Base-by-base conservation (phyloP, 1,140 invertebrate species). In the Drosophila nasuta region DNA sequence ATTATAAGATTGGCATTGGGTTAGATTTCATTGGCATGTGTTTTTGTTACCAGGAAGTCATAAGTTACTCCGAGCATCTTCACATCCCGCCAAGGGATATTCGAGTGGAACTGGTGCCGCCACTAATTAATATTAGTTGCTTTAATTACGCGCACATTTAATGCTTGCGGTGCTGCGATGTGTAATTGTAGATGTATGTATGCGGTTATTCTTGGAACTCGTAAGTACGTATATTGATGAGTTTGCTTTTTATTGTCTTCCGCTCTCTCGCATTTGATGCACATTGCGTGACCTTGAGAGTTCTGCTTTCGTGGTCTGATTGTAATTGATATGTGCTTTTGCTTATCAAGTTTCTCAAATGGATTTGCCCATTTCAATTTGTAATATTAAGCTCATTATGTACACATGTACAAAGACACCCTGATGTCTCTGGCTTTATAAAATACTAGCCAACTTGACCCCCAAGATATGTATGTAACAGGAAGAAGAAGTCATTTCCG, bases 81-180 rank as follows among this genome's bases (percentile, higher is more conserved):
- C 41, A 59, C 13, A 41, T 3, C 8, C 10, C 8, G 38, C 51
- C 51, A 46, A 28, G 20, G 33, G 46, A 25, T 71, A 43, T 13
- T n/a, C 41, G 41, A n/a, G 56, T 60, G 35, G 10, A 20, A 45
- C 17, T 43, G 15, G 60, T 25, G 15, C 52, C 46, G 35, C 73
- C 46, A 48, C 77, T 87, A 87, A 87, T 87, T 87, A 83, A 81
- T 87, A 87, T 83, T 72, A 72, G 80, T 83, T 80, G 77, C 67
- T 78, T 69, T 73, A 83, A 77, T 87, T 80, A 88, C 70, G 67
- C 54, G 56, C 69, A 48, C 56, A 77, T 68, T 77, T 63, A 74
- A 62, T 56, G 49, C 28, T 8, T 54, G 11, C 1, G 11, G 6
- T 52, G 25, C n/a, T 17, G 28, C n/a, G 1, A 7, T 33, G 28